These are phyloP conservation scores for Hypomecis punctinalis DNA, from an alignment of 2,888 invertebrate species.

Conservation along the genomic window DNA sequence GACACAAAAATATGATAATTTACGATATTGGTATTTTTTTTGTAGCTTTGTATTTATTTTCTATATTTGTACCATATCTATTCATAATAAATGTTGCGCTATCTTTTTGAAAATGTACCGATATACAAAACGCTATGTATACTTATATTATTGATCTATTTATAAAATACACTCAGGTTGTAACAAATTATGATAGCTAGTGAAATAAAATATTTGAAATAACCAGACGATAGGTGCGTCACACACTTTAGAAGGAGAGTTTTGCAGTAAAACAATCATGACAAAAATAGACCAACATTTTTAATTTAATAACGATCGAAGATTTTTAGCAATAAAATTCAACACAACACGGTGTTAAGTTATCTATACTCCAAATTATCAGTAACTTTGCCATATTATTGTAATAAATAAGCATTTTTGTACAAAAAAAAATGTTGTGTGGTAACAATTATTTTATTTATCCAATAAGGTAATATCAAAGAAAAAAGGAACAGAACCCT, in stretches of 20 bases:
- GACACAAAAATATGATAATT: not conserved
- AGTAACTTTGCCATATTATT: no score
- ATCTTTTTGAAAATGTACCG: conserved; percentile 57
- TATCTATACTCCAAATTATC: no score
- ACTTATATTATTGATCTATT: conserved; percentile 70
- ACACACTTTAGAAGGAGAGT: conserved; percentile 15
- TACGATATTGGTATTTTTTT: not conserved
- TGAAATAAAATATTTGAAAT: conserved; percentile 34
- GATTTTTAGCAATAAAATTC: no score
- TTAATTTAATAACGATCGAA: not conserved
- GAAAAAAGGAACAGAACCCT: conserved; percentile 27
- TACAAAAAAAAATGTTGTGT: no score
- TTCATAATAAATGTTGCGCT: conserved; percentile 17
- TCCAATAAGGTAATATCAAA: no score
- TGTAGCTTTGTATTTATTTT: not conserved
- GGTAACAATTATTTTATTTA: no score
- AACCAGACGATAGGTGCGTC: conserved; percentile 21
- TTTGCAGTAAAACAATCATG: conserved; percentile 2
- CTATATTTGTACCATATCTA: conserved; percentile 11
- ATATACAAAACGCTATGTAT: conserved; percentile 78
- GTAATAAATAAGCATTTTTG: no score
- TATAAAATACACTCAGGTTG: conserved; percentile 77
- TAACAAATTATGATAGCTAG: conserved; percentile 76
- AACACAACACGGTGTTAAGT: no score
- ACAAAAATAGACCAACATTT: no score